Evolutionary conservation across 2,113 vertebrate species (phyloP).

Genomic region (Platycercus adscitus): DNA sequence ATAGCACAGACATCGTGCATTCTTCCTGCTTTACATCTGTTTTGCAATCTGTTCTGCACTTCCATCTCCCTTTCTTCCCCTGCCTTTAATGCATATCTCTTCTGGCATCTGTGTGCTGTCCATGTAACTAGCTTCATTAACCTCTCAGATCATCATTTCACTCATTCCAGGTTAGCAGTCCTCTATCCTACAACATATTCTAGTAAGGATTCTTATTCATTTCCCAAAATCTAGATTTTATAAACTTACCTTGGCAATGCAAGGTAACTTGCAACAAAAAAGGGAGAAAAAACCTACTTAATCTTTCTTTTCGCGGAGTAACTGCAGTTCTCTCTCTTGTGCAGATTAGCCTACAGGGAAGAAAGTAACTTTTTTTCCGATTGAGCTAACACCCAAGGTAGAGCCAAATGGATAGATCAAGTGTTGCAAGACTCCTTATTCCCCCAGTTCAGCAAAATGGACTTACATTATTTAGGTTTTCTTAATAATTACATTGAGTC

Average conservation of each 20-base stretch:
- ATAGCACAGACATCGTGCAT: background rate
- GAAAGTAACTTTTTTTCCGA: background rate
- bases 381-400: background rate
- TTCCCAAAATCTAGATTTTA: background rate
- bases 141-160: background rate
- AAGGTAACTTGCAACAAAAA: background rate
- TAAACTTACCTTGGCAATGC: background rate
- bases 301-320: background rate
- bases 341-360: background rate
- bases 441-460: background rate
- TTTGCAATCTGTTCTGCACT: background rate
- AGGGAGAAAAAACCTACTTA: background rate
- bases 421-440: background rate
- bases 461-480: background rate
- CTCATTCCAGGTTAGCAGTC: background rate
- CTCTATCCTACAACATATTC: background rate
- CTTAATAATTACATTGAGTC: background rate
- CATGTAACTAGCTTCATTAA: background rate
- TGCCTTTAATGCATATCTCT: background rate
- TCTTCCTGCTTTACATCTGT: background rate
- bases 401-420: background rate
- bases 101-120: background rate
- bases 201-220: background rate
- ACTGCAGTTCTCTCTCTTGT: background rate
- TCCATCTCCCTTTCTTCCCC: background rate